phyloP scores from a whole-genome alignment of 2,888 invertebrate genomes.

The Eugnorisma glareosa region DNA sequence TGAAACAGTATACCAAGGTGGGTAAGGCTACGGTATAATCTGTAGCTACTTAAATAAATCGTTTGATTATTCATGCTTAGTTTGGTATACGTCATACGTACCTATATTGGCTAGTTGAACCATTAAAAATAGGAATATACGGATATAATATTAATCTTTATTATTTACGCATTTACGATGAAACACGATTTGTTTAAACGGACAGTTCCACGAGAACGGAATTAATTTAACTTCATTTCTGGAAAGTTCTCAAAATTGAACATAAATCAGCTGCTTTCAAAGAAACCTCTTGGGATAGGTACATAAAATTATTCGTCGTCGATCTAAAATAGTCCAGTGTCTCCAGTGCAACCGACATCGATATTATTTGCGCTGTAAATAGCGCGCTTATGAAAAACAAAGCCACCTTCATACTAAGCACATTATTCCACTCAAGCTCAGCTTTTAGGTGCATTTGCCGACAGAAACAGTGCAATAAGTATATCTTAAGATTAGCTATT shows the following conservation, averaged over 20 bases:
- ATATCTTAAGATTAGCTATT: background rate
- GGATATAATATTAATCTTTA: background rate
- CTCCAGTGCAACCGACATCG: constrained; percentile 19
- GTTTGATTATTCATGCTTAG: background rate
- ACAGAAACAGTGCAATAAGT: background rate
- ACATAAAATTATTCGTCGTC: background rate
- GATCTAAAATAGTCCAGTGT: constrained; percentile 19
- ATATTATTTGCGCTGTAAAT: constrained; percentile 33
- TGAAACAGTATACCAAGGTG: background rate
- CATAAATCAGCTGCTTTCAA: background rate
- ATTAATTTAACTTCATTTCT: background rate
- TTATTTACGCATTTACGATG: background rate
- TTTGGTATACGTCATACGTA: background rate
- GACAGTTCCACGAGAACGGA: background rate
- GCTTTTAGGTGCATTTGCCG: background rate
- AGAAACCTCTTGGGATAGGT: background rate
- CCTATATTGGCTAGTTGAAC: background rate
- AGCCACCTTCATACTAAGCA: constrained; percentile 1
- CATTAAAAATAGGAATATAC: background rate
- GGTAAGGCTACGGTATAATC: background rate
- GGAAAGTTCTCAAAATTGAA: background rate
- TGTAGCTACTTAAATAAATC: background rate
- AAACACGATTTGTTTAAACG: no score
- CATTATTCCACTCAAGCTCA: background rate
- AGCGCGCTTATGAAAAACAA: constrained; percentile 20